A percentile compares a stretch with the other conserved stretches of the same genome.
These are phyloP conservation scores for Parasteatoda lunata DNA, from an alignment of 2,888 invertebrate species.

Conservation along the genomic window DNA sequence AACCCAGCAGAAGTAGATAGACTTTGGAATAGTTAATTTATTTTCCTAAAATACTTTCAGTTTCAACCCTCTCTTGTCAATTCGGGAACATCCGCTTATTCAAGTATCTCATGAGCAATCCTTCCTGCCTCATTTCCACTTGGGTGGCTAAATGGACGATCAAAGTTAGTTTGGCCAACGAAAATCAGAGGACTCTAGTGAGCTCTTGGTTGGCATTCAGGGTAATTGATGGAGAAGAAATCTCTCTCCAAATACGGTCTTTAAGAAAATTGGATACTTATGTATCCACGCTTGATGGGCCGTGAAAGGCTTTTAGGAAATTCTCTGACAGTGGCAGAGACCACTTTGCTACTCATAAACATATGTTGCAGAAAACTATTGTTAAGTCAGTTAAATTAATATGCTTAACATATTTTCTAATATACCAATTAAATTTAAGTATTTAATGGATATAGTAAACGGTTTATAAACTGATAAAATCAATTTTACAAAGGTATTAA, in stretches of 20 bases:
- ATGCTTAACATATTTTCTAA: too few relatives aligned
- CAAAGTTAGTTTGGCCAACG: neutral
- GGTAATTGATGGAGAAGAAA: conserved; percentile 33
- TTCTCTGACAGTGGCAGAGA: neutral
- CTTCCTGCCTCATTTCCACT: conserved; percentile 22
- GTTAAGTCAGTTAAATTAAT: too few relatives aligned
- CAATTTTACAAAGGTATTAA: too few relatives aligned
- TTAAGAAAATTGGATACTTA: conserved; percentile 54
- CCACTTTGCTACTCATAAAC: too few relatives aligned
- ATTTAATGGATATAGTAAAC: too few relatives aligned
- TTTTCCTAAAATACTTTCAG: too few relatives aligned
- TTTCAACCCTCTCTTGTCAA: conserved; percentile 2
- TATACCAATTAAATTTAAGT: too few relatives aligned
- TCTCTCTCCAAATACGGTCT: conserved; percentile 24
- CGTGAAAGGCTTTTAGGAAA: conserved; percentile 32
- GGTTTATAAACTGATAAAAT: too few relatives aligned
- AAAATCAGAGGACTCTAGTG: conserved; percentile 12
- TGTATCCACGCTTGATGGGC: conserved; percentile 30
- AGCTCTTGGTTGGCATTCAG: conserved; percentile 23
- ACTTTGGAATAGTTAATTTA: too few relatives aligned
- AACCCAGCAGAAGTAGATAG: too few relatives aligned
- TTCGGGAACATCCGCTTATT: conserved; percentile 1
- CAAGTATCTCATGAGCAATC: conserved; percentile 26
- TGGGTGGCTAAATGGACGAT: conserved; percentile 29
- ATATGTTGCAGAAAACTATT: too few relatives aligned